These are phyloP conservation scores for Saccostrea glomerata DNA, from an alignment of 1,140 invertebrate genomes.

Conservation along the genomic window DNA sequence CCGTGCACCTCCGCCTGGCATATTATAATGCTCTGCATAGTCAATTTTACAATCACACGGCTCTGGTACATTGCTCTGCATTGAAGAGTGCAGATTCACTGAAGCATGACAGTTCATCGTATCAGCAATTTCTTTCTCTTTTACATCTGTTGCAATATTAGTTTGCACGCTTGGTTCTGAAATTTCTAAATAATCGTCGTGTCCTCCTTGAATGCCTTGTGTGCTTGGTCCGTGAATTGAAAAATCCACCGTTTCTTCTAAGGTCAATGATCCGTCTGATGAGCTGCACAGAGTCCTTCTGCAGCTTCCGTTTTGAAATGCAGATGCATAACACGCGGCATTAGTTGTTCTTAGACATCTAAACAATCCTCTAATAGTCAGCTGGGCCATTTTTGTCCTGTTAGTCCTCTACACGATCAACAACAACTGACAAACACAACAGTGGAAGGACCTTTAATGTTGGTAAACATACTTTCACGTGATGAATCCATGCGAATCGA, in stretches of 20 bases:
- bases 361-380: background rate
- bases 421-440: background rate
- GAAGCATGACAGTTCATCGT: constrained; percentile 47
- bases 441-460: background rate
- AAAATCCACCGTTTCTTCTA: constrained; percentile 50
- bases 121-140: constrained; percentile 40
- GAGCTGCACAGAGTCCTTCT: background rate
- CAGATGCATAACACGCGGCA: background rate
- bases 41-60: constrained; percentile 80
- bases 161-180: background rate
- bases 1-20: constrained; percentile 83
- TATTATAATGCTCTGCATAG: constrained; percentile 82
- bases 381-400: background rate
- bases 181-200: constrained; percentile 37
- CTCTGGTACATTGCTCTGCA: constrained; percentile 87
- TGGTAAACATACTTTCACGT: constrained; percentile 36
- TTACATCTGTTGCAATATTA: background rate
- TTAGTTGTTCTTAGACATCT: background rate
- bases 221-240: constrained; percentile 58
- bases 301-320: background rate
- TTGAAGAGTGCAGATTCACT: constrained; percentile 84
- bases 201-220: constrained; percentile 57
- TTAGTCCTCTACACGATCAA: background rate
- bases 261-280: background rate
- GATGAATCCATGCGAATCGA: constrained; percentile 4